Evolutionary conservation across 2,888 invertebrate genomes (phyloP).

Genomic region (Diarsia brunnea): DNA sequence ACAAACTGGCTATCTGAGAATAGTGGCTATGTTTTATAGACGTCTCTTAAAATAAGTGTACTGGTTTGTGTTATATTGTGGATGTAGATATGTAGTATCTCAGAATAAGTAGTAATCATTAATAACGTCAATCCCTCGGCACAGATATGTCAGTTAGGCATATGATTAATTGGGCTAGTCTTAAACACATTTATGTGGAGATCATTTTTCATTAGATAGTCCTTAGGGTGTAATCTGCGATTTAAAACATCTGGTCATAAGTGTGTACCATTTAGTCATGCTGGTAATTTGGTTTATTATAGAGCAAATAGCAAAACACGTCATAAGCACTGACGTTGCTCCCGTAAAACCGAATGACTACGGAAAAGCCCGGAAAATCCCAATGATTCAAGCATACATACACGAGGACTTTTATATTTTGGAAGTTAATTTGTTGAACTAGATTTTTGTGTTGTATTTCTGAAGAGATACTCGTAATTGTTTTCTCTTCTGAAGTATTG

Average conservation of each 20-base stretch:
- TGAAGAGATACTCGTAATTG: too few relatives aligned
- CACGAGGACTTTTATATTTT: neutral
- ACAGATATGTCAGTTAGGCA: neutral
- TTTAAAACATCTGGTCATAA: neutral
- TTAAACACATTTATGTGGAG: neutral
- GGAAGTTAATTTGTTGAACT: neutral
- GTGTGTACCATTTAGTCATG: neutral
- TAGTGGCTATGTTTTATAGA: neutral
- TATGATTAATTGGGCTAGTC: neutral
- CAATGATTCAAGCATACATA: neutral
- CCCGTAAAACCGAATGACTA: neutral
- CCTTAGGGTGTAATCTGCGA: neutral
- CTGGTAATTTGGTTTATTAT: neutral
- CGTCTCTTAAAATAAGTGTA: neutral
- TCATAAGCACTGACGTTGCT: neutral
- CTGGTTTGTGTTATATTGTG: neutral
- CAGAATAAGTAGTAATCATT: neutral
- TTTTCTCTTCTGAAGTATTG: too few relatives aligned
- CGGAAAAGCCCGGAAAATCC: conserved; percentile 3
- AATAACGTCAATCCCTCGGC: conserved; percentile 3
- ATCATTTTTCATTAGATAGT: conserved; percentile 1
- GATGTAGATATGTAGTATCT: neutral
- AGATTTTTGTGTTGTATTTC: too few relatives aligned
- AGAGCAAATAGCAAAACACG: neutral
- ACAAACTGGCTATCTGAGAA: conserved; percentile 2